Evolutionary conservation across 2,888 invertebrate species (phyloP).

Genomic region (Cephus pygmeus): DNA sequence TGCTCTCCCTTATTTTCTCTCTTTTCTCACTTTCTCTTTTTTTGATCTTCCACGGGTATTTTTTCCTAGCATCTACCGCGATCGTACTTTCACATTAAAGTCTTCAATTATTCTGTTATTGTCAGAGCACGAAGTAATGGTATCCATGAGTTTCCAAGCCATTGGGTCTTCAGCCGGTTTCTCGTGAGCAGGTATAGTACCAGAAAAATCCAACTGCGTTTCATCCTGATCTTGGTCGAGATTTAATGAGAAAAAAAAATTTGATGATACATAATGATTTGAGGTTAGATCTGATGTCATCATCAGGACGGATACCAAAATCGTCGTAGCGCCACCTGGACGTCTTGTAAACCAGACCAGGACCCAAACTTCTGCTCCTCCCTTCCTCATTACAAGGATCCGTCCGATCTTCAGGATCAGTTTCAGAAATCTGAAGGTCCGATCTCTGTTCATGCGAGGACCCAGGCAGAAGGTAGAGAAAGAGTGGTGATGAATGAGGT

Average conservation of each 20-base stretch:
- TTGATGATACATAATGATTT: neutral
- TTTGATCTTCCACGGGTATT: slow-evolving; percentile 10
- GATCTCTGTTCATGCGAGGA: neutral
- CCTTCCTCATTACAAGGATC: neutral
- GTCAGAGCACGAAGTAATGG: neutral
- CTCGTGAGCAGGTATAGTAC: neutral
- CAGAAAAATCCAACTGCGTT: neutral
- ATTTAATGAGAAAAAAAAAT: neutral
- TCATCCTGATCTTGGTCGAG: neutral
- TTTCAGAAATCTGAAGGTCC: neutral
- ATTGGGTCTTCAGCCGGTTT: neutral
- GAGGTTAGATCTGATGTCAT: neutral
- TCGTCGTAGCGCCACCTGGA: neutral
- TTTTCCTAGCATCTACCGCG: neutral
- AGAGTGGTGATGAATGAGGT: slow-evolving; percentile 5
- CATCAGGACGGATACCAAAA: neutral
- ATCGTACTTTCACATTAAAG: neutral
- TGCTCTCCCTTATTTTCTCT: slow-evolving; percentile 12
- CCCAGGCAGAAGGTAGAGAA: neutral
- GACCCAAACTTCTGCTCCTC: neutral
- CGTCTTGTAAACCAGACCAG: neutral
- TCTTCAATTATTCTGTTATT: neutral
- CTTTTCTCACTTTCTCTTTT: slow-evolving; percentile 8
- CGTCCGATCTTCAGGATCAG: neutral
- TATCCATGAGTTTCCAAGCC: neutral